Evolutionary conservation across 2,113 vertebrate genomes (phyloP), one percentile per base, ranked within the genome.

Genomic region (Girardinichthys multiradiatus): DNA sequence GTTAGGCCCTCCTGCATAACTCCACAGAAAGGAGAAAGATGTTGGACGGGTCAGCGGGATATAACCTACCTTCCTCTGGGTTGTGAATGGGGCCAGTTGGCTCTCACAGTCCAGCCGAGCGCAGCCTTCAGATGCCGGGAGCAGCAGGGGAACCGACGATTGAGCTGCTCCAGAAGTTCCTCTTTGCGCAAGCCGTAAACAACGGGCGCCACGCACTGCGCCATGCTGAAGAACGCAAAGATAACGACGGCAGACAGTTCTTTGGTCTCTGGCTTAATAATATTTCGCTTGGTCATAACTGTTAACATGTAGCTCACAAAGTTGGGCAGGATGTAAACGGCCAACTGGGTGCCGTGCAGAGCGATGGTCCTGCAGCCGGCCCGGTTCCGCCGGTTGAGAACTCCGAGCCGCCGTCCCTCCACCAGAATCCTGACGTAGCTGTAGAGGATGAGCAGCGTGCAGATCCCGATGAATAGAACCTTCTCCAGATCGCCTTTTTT

Each of bases 171-270:
- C 65, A 92, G 9, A 0, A 95, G 91, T 67, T 95, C 94, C 72
- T 95, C 93, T 86, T 94, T 95, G 14, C 94, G 93, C 86, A 95
- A 70, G 4, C 94, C 94, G 67, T 95, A 95, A 1, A 95, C 82
- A 0, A 94, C 82, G 0, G 94, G 94, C 21, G 94, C 93, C 2
- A 94, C 58, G 31, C 94, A 95, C 72, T 95, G 94, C 30, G 94
- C 94, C 84, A 95, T 31, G 21, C 92, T 95, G 82, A 94, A 95
- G 84, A 94, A 94, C 0, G 86, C 90, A 5, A 94, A 95, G 27
- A 79, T 59, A 0, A 94, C 75, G 31, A 93, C 92, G 0, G 90
- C 92, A 0, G 87, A 91, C 2, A 87, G 82, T 35, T 92, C 92
- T 8, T 93, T 92, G 31, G 89, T 87, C 1, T 67, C 68, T 0